Percentiles rank a stretch among this genome's conserved stretches.
These are phyloP conservation scores for Callocephalon fimbriatum DNA, from an alignment of 2,113 vertebrate species.

Conservation along the genomic window DNA sequence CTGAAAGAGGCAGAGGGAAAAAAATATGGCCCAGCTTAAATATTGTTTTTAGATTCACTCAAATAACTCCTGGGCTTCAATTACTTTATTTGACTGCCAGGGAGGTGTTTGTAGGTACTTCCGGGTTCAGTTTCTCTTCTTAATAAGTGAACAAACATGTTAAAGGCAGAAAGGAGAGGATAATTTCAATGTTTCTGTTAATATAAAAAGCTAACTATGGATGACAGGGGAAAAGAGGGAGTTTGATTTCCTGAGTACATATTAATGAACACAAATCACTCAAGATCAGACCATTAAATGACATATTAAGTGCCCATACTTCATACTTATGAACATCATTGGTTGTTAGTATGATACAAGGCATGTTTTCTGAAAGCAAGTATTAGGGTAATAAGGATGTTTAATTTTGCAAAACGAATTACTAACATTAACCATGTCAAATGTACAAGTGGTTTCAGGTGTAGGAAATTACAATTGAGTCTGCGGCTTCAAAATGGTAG, in stretches of 20 bases:
- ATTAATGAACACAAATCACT: background rate
- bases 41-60: background rate
- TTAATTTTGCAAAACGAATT: background rate
- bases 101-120: background rate
- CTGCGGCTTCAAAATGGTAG: background rate
- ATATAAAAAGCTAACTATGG: background rate
- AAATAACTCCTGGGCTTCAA: background rate
- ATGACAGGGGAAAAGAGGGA: accelerated
- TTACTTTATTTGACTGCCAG: background rate
- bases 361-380: slow-evolving; percentile 10
- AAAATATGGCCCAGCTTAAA: background rate
- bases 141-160: background rate
- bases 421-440: background rate
- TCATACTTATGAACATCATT: background rate
- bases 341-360: background rate
- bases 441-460: background rate
- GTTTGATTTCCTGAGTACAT: background rate
- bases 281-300: background rate
- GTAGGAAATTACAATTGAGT: background rate
- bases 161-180: background rate
- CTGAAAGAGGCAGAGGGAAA: background rate
- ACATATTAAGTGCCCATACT: background rate
- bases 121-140: background rate
- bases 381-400: background rate
- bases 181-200: background rate